phyloP scores from a whole-genome alignment of 2,797 vertebrate species.

The Glyptemys insculpta region DNA sequence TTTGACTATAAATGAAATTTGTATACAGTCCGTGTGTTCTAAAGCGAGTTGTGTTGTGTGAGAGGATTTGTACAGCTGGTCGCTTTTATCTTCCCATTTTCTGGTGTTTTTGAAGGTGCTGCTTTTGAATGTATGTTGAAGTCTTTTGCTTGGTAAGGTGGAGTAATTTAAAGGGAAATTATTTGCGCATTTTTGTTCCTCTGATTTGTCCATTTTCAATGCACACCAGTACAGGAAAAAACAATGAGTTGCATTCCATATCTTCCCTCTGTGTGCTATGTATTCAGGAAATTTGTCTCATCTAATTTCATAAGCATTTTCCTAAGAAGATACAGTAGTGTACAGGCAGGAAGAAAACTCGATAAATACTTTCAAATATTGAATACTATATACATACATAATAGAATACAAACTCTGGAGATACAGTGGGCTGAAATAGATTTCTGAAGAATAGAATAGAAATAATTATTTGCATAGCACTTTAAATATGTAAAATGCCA shows the following conservation, averaged over 20 bases:
- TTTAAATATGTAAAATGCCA: neutral
- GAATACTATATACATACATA: neutral
- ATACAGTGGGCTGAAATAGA: neutral
- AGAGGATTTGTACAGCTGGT: neutral
- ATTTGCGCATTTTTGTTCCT: neutral
- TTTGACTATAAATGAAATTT: neutral
- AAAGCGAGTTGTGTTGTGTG: constrained; percentile 4
- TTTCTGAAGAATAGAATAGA: neutral
- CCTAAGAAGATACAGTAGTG: neutral
- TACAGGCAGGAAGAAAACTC: neutral
- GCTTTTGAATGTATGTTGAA: neutral
- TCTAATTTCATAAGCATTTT: neutral
- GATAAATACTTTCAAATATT: neutral
- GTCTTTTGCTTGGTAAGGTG: constrained; percentile 13
- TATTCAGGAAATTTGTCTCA: neutral
- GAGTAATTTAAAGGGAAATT: neutral
- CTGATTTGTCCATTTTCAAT: constrained; percentile 31
- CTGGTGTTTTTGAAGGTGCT: constrained; percentile 41
- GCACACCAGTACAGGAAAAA: constrained; percentile 2
- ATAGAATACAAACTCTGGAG: neutral
- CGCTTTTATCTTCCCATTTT: constrained; percentile 24
- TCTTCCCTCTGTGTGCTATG: neutral
- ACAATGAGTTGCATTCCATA: neutral
- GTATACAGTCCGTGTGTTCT: neutral
- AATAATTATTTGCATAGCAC: neutral